A percentile compares a stretch with the other conserved stretches of the same genome.
phyloP scores from a whole-genome alignment of 2,113 vertebrate species.

The Plectropomus leopardus region DNA sequence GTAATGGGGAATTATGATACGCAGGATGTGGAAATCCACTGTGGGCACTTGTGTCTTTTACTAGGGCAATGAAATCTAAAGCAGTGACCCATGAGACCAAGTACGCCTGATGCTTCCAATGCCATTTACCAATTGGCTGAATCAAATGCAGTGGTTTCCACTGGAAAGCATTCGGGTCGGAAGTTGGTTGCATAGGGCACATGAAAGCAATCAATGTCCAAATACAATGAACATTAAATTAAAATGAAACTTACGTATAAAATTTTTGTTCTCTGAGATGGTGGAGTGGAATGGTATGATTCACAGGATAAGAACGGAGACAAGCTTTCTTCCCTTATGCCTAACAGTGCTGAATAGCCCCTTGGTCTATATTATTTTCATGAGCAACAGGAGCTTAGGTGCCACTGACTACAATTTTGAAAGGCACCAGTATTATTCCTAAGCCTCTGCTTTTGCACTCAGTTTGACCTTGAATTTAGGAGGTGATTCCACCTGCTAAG shows the following conservation, averaged over 20 bases:
- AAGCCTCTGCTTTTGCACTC: slow-evolving; percentile 16
- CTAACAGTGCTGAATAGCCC: background rate
- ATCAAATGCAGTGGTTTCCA: slow-evolving; percentile 49
- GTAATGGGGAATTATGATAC: slow-evolving; percentile 52
- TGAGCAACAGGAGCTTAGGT: slow-evolving; percentile 1
- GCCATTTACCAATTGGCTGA: slow-evolving; percentile 55
- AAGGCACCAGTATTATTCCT: slow-evolving; percentile 10
- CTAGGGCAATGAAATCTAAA: slow-evolving; percentile 64
- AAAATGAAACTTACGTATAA: background rate
- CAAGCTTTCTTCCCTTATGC: background rate
- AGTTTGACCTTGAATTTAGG: background rate
- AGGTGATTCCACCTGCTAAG: background rate
- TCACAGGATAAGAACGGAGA: background rate
- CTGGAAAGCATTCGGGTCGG: background rate
- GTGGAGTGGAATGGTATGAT: background rate
- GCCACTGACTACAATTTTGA: background rate
- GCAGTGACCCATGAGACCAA: slow-evolving; percentile 64
- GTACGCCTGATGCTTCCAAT: slow-evolving; percentile 51
- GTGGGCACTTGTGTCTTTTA: slow-evolving; percentile 63
- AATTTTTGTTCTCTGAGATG: background rate
- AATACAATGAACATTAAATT: slow-evolving; percentile 14
- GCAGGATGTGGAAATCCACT: slow-evolving; percentile 42
- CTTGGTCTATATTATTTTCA: background rate
- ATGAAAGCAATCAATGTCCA: slow-evolving; percentile 5
- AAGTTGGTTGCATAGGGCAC: background rate